Conservation (phyloP, 2,888 invertebrate species). For the Spilarctia lutea region DNA sequence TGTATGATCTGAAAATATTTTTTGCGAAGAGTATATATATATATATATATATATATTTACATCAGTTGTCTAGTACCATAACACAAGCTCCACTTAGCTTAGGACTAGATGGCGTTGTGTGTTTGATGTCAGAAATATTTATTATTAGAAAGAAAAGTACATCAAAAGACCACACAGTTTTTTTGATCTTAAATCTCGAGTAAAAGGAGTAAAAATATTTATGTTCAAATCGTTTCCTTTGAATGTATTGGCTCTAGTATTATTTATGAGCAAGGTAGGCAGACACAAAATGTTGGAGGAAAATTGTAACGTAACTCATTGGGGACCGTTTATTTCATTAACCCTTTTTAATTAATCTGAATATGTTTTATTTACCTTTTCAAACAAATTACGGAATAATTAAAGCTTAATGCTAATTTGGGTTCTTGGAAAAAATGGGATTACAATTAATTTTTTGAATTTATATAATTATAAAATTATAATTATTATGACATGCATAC, state of each 20-base stretch:
- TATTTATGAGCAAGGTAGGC: constrained; percentile 1
- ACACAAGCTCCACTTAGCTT: too few relatives aligned
- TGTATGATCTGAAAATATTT: too few relatives aligned
- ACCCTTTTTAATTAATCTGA: constrained; percentile 9
- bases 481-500: not conserved
- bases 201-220: not conserved
- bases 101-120: too few relatives aligned
- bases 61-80: too few relatives aligned
- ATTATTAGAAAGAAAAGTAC: too few relatives aligned
- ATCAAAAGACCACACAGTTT: not conserved
- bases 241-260: not conserved
- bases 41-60: too few relatives aligned
- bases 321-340: constrained; percentile 11
- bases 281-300: not conserved
- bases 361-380: constrained; percentile 13
- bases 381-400: constrained; percentile 8
- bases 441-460: not conserved
- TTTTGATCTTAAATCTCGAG: not conserved
- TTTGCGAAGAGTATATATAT: too few relatives aligned
- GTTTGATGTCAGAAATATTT: too few relatives aligned
- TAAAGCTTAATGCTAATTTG: not conserved
- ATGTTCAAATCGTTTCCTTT: not conserved
- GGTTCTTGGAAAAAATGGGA: not conserved
- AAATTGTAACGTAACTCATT: constrained; percentile 2
- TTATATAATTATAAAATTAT: not conserved